A percentile compares a stretch with the other conserved stretches of the same genome.
These are phyloP conservation scores for Tetropium fuscum DNA, from an alignment of 2,888 invertebrate species.

Conservation along the genomic window DNA sequence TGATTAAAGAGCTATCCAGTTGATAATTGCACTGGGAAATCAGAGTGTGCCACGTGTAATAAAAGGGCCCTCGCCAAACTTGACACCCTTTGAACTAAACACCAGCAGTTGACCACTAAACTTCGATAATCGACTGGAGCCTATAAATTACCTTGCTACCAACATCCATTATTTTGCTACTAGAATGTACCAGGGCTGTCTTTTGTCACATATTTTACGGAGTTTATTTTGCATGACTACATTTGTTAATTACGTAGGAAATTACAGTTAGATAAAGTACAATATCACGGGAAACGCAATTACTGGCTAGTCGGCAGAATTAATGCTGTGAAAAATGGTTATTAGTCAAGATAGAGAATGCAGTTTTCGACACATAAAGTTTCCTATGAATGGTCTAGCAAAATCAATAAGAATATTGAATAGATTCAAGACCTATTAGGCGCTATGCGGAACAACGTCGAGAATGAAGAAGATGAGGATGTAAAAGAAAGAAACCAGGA, in stretches of 20 bases:
- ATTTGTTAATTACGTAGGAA: slow-evolving; percentile 43
- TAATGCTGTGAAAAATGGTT: not conserved
- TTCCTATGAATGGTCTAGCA: no score
- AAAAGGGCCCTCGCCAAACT: slow-evolving; percentile 44
- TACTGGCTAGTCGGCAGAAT: not conserved
- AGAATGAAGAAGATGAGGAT: no score
- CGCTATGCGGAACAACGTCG: no score
- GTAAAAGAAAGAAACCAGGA: no score
- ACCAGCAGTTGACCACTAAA: slow-evolving; percentile 49
- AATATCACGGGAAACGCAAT: slow-evolving; percentile 1
- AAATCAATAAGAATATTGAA: no score
- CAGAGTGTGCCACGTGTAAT: slow-evolving; percentile 27
- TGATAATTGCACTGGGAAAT: slow-evolving; percentile 5
- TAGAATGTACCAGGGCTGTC: slow-evolving; percentile 46
- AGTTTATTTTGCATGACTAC: slow-evolving; percentile 45
- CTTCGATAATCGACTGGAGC: slow-evolving; percentile 51
- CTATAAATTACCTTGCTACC: slow-evolving; percentile 54
- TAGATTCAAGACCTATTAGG: no score
- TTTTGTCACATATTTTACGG: slow-evolving; percentile 50
- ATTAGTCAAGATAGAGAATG: not conserved
- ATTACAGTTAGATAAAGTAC: slow-evolving; percentile 20
- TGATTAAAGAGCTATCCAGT: slow-evolving; percentile 12
- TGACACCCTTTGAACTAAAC: slow-evolving; percentile 43
- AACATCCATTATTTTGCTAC: slow-evolving; percentile 50
- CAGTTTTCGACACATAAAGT: not conserved